Conservation (phyloP, 2,888 invertebrate species). For the Cistogaster globosa region DNA sequence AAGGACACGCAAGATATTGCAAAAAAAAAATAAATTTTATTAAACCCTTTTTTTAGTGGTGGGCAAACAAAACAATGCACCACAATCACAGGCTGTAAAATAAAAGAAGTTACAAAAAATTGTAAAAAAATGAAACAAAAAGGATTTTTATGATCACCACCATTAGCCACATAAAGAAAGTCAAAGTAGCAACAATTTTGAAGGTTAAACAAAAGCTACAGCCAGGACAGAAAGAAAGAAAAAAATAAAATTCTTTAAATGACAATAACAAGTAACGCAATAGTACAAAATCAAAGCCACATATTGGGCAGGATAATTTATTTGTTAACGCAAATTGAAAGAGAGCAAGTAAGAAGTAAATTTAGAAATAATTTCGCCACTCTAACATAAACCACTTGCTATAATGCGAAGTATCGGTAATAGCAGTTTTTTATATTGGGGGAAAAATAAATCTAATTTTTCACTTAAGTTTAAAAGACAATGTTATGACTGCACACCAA, state of each 20-base stretch:
- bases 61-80: constrained; percentile 37
- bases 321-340: background rate
- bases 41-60: constrained; percentile 60
- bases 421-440: too few species aligned
- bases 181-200: constrained; percentile 23
- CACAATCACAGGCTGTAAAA: constrained; percentile 49
- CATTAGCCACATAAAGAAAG: constrained; percentile 45
- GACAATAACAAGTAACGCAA: constrained; percentile 18
- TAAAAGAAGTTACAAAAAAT: background rate
- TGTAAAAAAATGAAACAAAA: constrained; percentile 19
- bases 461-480: too few species aligned
- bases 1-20: background rate
- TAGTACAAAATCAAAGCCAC: constrained; percentile 18
- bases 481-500: too few species aligned
- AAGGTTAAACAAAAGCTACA: constrained; percentile 3
- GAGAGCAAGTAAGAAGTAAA: background rate
- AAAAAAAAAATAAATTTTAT: constrained; percentile 1
- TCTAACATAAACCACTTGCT: background rate
- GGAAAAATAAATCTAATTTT: too few species aligned
- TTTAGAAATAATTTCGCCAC: background rate
- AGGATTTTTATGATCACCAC: constrained; percentile 65
- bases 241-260: constrained; percentile 26
- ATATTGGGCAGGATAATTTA: constrained; percentile 20
- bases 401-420: background rate
- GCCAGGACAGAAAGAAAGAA: background rate